phyloP scores from a whole-genome alignment of 64 coral and sea anemone genomes.

The Dendrophyllia cribrosa region DNA sequence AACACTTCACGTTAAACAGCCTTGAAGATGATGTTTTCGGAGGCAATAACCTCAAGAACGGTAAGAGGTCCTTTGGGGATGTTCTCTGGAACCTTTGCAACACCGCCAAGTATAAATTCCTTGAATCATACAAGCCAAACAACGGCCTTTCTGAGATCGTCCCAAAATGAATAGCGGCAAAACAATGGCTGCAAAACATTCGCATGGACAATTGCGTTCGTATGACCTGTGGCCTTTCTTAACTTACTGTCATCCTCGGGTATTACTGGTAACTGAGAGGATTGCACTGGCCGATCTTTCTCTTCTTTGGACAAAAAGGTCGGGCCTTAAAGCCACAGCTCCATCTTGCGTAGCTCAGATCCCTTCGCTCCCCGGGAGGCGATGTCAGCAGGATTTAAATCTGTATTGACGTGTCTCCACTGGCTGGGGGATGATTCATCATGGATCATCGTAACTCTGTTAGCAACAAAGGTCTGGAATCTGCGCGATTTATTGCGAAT shows the following conservation, averaged over 20 bases:
- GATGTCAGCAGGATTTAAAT: too few relatives aligned
- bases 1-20: background rate
- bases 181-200: background rate
- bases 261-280: background rate
- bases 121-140: slow-evolving; percentile 38
- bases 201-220: background rate
- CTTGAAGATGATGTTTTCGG: slow-evolving; percentile 26
- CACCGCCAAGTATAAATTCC: background rate
- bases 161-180: background rate
- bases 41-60: background rate
- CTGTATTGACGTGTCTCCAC: too few relatives aligned
- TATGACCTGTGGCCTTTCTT: background rate
- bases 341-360: too few relatives aligned
- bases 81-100: background rate
- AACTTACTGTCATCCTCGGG: background rate
- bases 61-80: too few relatives aligned
- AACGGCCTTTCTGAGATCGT: background rate
- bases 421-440: too few relatives aligned
- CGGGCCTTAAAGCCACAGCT: too few relatives aligned
- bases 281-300: too few relatives aligned
- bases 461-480: background rate
- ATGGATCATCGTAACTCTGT: too few relatives aligned
- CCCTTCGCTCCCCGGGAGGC: too few relatives aligned
- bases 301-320: too few relatives aligned
- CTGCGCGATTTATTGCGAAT: background rate